Evolutionary conservation across 2,797 vertebrate genomes (phyloP).

Genomic region (Tangara arthus): DNA sequence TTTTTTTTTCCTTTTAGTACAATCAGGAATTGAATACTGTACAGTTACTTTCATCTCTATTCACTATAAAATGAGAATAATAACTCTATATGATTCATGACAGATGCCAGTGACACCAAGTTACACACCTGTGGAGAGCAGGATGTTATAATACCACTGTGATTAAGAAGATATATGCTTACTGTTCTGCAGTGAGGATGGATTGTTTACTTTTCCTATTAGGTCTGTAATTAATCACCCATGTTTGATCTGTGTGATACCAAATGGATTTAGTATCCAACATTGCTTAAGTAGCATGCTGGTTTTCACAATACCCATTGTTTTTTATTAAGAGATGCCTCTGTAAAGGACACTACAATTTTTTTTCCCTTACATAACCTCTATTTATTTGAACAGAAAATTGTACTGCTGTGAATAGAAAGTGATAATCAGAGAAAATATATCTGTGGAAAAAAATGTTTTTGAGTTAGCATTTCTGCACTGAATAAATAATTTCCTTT

Average conservation of each 20-base stretch:
- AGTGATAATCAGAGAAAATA: not conserved
- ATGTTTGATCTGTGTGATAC: constrained; percentile 47
- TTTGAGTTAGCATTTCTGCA: not conserved
- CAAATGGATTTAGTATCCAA: constrained; percentile 42
- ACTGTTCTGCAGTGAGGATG: constrained; percentile 32
- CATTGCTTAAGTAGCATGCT: not conserved
- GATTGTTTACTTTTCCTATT: constrained; percentile 71
- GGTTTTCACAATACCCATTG: not conserved
- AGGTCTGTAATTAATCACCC: constrained; percentile 69
- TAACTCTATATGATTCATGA: constrained; percentile 69
- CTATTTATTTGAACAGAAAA: constrained; percentile 19
- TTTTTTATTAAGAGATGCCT: constrained; percentile 5
- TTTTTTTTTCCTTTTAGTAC: constrained; percentile 43
- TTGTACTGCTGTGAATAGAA: not conserved
- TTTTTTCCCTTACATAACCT: constrained; percentile 10
- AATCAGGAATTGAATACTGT: constrained; percentile 46
- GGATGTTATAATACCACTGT: constrained; percentile 63
- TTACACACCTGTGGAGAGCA: constrained; percentile 68
- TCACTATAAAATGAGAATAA: constrained; percentile 70
- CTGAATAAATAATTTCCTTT: constrained; percentile 10
- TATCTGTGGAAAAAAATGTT: not conserved
- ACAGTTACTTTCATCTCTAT: constrained; percentile 62
- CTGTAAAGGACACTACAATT: not conserved
- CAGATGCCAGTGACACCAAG: constrained; percentile 64
- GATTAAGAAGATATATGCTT: constrained; percentile 66